These are phyloP conservation scores for Redunca redunca DNA, from an alignment of 2,113 vertebrate species.

Conservation along the genomic window DNA sequence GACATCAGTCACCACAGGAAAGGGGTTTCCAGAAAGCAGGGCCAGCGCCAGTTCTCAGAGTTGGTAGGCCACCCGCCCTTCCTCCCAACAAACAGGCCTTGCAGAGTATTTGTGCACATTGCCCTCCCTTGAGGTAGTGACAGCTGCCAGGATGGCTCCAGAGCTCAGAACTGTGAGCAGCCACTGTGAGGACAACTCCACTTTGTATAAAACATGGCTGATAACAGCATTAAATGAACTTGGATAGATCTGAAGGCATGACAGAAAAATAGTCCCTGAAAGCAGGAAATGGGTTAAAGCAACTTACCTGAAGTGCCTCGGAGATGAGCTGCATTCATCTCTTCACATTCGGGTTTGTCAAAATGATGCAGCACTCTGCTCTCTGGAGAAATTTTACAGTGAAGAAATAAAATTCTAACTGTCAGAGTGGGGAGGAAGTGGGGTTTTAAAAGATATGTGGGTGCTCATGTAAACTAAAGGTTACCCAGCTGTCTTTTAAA, in stretches of 20 bases:
- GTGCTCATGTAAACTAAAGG: slow-evolving; percentile 25
- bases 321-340: slow-evolving; percentile 26
- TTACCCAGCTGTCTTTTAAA: background rate
- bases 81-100: background rate
- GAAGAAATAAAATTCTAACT: slow-evolving; percentile 44
- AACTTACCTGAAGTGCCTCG: slow-evolving; percentile 22
- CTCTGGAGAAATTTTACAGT: slow-evolving; percentile 38
- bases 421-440: background rate
- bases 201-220: background rate
- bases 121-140: background rate
- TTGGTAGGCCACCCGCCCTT: no score
- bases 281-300: background rate
- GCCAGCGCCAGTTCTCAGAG: background rate
- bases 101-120: rapidly evolving
- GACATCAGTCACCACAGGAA: background rate
- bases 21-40: background rate
- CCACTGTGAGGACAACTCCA: background rate
- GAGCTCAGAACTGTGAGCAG: background rate
- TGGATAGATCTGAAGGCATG: background rate
- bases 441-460: slow-evolving; percentile 56
- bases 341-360: background rate
- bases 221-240: slow-evolving; percentile 16
- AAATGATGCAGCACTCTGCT: background rate
- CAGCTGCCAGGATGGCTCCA: rapidly evolving
- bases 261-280: background rate